Conservation (phyloP, 2,888 invertebrate species). For the Caenorhabditis sp. region DNA sequence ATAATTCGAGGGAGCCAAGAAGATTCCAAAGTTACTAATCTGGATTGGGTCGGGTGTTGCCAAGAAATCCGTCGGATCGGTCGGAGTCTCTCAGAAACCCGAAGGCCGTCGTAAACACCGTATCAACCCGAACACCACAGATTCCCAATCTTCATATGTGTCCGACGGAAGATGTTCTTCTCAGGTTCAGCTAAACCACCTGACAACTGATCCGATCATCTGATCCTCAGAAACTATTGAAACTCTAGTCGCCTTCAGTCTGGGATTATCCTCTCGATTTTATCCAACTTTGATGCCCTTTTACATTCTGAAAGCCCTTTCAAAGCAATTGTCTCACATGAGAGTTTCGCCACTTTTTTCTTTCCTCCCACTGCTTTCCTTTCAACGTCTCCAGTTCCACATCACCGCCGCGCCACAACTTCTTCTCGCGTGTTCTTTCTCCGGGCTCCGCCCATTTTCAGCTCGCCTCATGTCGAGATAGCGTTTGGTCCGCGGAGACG, state of each 20-base stretch:
- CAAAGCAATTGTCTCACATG: neutral
- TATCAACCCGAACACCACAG: slow-evolving; percentile 15
- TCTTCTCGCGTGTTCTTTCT: slow-evolving; percentile 16
- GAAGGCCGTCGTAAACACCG: slow-evolving; percentile 29
- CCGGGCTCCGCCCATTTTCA: slow-evolving; percentile 41
- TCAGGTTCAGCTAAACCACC: neutral
- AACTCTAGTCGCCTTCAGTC: slow-evolving; percentile 1
- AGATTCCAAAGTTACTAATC: slow-evolving; percentile 14
- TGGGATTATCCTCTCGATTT: slow-evolving; percentile 8
- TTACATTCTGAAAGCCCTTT: neutral
- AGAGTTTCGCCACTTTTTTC: neutral
- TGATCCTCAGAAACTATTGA: slow-evolving; percentile 17
- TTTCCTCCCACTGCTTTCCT: slow-evolving; percentile 9
- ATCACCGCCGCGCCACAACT: slow-evolving; percentile 29
- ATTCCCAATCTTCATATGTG: too few relatives aligned
- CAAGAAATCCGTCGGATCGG: slow-evolving; percentile 24
- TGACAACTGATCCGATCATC: slow-evolving; percentile 1
- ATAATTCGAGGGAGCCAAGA: neutral
- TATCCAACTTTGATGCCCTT: neutral
- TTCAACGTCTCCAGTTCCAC: slow-evolving; percentile 38
- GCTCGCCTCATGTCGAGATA: slow-evolving; percentile 41
- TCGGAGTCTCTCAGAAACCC: slow-evolving; percentile 2
- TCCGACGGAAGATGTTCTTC: neutral
- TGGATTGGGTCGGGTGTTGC: slow-evolving; percentile 1
- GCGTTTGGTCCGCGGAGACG: slow-evolving; percentile 26